These are phyloP conservation scores for Papilio aristodemus DNA, from an alignment of 1,140 invertebrate species.

Conservation along the genomic window DNA sequence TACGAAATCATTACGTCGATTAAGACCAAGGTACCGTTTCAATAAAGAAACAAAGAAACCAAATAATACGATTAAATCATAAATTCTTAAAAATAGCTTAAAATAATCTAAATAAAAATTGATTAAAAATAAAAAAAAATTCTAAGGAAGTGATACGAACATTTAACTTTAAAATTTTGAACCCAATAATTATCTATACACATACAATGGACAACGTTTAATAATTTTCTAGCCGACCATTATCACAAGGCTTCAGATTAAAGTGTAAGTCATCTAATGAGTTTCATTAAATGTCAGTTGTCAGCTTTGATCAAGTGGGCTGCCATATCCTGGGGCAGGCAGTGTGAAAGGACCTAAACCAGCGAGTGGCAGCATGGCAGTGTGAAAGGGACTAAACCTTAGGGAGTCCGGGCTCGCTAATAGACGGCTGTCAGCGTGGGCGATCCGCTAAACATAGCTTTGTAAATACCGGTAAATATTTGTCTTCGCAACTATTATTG, in stretches of 20 bases:
- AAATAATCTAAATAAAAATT: too few relatives aligned
- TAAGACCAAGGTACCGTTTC: background rate
- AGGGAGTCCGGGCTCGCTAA: conserved; percentile 58
- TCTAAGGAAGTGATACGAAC: too few relatives aligned
- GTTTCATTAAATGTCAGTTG: conserved; percentile 26
- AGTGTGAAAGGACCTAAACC: conserved; percentile 46
- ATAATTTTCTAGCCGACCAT: background rate
- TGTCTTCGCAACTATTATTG: conserved; percentile 71
- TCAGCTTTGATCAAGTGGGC: conserved; percentile 29
- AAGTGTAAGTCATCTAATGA: conserved; percentile 8
- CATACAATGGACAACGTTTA: too few relatives aligned
- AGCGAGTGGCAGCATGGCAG: conserved; percentile 45
- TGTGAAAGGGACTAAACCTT: conserved; percentile 46
- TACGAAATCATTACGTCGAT: conserved; percentile 10
- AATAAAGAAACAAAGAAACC: conserved; percentile 2
- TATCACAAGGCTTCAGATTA: background rate
- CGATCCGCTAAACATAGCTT: conserved; percentile 63
- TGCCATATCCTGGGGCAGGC: conserved; percentile 28
- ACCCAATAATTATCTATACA: too few relatives aligned
- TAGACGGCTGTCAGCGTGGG: conserved; percentile 65
- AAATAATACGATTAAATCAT: background rate
- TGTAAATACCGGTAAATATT: conserved; percentile 75
- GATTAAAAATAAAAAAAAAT: too few relatives aligned
- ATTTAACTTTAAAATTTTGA: too few relatives aligned
- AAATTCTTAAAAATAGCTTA: too few relatives aligned